These are phyloP conservation scores for Taenaris catops DNA, from an alignment of 2,888 invertebrate species.

Conservation along the genomic window DNA sequence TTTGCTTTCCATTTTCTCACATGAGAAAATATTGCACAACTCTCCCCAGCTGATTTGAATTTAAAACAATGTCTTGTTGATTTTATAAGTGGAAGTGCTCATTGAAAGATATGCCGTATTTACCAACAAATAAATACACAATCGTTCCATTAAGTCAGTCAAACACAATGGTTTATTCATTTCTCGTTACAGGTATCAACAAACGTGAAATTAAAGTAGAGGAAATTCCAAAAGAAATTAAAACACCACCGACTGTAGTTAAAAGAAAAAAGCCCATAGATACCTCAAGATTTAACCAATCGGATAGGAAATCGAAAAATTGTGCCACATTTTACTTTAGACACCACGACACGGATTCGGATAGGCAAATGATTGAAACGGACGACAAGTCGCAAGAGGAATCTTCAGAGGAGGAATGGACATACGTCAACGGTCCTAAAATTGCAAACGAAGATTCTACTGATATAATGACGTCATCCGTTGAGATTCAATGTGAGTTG, in stretches of 20 bases:
- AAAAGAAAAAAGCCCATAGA: slow-evolving; percentile 77
- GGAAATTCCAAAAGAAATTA: slow-evolving; percentile 37
- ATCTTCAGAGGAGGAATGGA: slow-evolving; percentile 82
- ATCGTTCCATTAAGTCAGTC: slow-evolving; percentile 20
- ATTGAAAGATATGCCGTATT: slow-evolving; percentile 28
- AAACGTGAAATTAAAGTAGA: slow-evolving; percentile 39
- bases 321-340: slow-evolving; percentile 92
- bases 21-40: slow-evolving; percentile 27
- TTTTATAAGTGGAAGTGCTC: slow-evolving; percentile 32
- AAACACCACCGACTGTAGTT: slow-evolving; percentile 65
- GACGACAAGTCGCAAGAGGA: slow-evolving; percentile 69
- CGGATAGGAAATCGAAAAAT: slow-evolving; percentile 89
- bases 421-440: slow-evolving; percentile 77
- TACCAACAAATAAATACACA: slow-evolving; percentile 40
- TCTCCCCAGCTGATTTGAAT: slow-evolving; percentile 36
- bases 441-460: slow-evolving; percentile 67
- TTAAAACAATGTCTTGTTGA: slow-evolving; percentile 43
- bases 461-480: slow-evolving; percentile 73
- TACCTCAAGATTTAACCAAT: slow-evolving; percentile 83
- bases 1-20: slow-evolving; percentile 37
- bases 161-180: slow-evolving; percentile 26
- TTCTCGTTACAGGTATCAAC: slow-evolving; percentile 48
- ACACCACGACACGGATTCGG: slow-evolving; percentile 93
- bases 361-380: slow-evolving; percentile 81
- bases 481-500: slow-evolving; percentile 68